These are phyloP conservation scores for Ectemnius lituratus DNA, from an alignment of 2,888 invertebrate species.

Conservation along the genomic window DNA sequence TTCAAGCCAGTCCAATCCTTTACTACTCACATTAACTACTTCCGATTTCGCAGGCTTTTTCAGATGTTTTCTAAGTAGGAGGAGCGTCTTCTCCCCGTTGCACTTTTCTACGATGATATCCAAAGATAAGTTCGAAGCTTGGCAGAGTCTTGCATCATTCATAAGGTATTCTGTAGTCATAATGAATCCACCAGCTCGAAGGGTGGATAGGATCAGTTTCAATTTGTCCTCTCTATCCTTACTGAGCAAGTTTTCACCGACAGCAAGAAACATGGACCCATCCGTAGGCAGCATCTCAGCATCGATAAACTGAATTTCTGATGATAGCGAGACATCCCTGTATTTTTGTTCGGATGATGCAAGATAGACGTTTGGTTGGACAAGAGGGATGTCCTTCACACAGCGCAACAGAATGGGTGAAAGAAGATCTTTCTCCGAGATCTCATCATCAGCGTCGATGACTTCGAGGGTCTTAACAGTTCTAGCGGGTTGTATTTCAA, in stretches of 20 bases:
- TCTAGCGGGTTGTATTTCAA: slow-evolving; percentile 78
- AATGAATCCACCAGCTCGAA: slow-evolving; percentile 66
- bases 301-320: slow-evolving; percentile 81
- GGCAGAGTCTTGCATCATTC: not conserved
- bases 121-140: slow-evolving; percentile 22
- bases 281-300: slow-evolving; percentile 80
- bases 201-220: slow-evolving; percentile 39
- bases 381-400: slow-evolving; percentile 84
- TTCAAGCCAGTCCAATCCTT: slow-evolving; percentile 74
- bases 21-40: slow-evolving; percentile 64
- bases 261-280: slow-evolving; percentile 79
- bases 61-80: slow-evolving; percentile 61
- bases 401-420: slow-evolving; percentile 81
- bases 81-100: slow-evolving; percentile 41
- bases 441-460: slow-evolving; percentile 61
- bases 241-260: slow-evolving; percentile 79
- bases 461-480: slow-evolving; percentile 74
- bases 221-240: slow-evolving; percentile 58
- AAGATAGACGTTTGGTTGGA: slow-evolving; percentile 84
- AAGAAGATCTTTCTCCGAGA: slow-evolving; percentile 73
- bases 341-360: slow-evolving; percentile 72
- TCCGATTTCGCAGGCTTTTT: slow-evolving; percentile 64
- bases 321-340: slow-evolving; percentile 78
- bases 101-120: slow-evolving; percentile 67
- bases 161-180: slow-evolving; percentile 61